phyloP scores from a whole-genome alignment of 2,888 invertebrate species.

The Alloscopus bannaensis region DNA sequence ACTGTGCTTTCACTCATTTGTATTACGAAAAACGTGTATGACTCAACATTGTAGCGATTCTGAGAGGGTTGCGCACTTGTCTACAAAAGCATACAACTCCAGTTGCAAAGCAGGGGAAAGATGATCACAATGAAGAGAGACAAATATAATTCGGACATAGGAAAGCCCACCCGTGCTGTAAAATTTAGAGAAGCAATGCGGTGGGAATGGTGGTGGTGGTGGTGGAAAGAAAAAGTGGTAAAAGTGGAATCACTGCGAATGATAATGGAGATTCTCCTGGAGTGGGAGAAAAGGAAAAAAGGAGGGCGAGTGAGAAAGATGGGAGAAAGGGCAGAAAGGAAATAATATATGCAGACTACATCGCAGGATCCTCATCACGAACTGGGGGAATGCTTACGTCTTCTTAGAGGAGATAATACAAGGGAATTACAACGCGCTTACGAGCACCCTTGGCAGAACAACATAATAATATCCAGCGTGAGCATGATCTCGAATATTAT shows the following conservation, averaged over 20 bases:
- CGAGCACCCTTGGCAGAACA: too few relatives aligned
- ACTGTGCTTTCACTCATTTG: not conserved
- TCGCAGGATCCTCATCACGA: too few relatives aligned
- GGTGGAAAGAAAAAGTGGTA: constrained; percentile 24
- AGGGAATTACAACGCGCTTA: too few relatives aligned
- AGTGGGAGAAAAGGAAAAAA: constrained; percentile 11
- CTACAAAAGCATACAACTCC: not conserved
- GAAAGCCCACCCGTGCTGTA: too few relatives aligned
- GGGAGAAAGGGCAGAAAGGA: constrained; percentile 43
- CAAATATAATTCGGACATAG: constrained; percentile 32
- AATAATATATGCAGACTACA: constrained; percentile 54
- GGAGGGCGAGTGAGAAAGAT: not conserved
- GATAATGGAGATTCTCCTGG: constrained; percentile 32
- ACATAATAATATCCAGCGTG: too few relatives aligned
- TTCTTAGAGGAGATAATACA: too few relatives aligned
- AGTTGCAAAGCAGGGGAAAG: constrained; percentile 26
- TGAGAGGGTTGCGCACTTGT: not conserved
- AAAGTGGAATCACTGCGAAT: constrained; percentile 22
- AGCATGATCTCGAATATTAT: constrained; percentile 63
- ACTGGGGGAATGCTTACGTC: constrained; percentile 64
- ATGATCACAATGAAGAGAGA: constrained; percentile 28
- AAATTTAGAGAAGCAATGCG: not conserved
- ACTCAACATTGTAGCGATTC: not conserved
- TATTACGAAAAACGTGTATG: not conserved
- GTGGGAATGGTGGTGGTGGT: constrained; percentile 21